A percentile compares a stretch with the other conserved stretches of the same genome.
phyloP scores from a whole-genome alignment of 2,113 vertebrate species.

The Asarcornis scutulata region DNA sequence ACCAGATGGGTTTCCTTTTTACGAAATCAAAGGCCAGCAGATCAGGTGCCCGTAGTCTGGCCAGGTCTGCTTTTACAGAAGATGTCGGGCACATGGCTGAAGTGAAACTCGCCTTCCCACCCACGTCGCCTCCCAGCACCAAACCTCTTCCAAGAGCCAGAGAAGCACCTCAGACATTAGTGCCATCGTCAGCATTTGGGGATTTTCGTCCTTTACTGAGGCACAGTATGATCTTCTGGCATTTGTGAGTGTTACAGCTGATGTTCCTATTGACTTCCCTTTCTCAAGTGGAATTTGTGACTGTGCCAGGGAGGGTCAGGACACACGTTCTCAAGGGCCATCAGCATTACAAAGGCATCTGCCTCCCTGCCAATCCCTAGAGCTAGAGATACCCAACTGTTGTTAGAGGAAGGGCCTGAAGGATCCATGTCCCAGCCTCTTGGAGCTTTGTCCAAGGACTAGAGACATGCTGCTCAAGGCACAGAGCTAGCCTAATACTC shows the following conservation, averaged over 20 bases:
- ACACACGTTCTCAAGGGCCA: fast-evolving
- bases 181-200: neutral
- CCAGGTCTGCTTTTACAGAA: neutral
- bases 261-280: neutral
- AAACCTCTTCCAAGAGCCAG: neutral
- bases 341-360: neutral
- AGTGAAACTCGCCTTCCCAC: neutral
- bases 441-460: neutral
- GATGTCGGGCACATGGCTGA: neutral
- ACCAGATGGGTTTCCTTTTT: neutral
- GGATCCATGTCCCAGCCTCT: neutral
- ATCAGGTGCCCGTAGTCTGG: neutral
- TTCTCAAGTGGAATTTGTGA: neutral
- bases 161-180: too few relatives aligned
- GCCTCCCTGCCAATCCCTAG: neutral
- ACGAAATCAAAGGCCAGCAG: neutral
- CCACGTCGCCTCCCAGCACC: neutral
- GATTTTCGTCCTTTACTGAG: neutral
- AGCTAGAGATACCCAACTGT: neutral
- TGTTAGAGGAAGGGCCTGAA: neutral
- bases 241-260: neutral
- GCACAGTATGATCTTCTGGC: neutral
- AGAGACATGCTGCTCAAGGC: neutral
- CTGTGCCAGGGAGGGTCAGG: neutral
- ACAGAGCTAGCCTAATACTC: neutral